Evolutionary conservation across 2,113 vertebrate genomes (phyloP), one percentile per base, ranked within the genome.

Genomic region (Pelmatolapia mariae): DNA sequence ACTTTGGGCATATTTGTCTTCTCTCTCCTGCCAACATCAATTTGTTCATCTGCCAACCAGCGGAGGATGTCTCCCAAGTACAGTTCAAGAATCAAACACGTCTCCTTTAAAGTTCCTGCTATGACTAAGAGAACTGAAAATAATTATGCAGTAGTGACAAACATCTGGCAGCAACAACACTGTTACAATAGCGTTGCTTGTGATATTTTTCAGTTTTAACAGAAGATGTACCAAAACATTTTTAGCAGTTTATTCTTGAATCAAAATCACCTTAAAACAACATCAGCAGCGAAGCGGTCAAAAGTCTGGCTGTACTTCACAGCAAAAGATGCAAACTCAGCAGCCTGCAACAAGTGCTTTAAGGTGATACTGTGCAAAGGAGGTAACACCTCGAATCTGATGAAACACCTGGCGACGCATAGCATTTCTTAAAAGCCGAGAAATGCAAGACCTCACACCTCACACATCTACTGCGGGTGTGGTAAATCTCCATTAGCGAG

Each of bases 381-480:
- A 3, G 33, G 33, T 36, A 36, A 36, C 33, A 8, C 33, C 16
- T 4, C 4, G 0, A 50, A 50, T 50, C 2, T 0, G 45, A 50
- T 8, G 16, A 50, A 50, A 50, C 45, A 50, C 16, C 47, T 50
- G 47, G 4, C 0, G 47, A 50, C 0, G 4, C 0, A 8, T 8
- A 8, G 16, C 4, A 0, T 50, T 50, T 52, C 0, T n/a, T 19
- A 5, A 52, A 53, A 53, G 10, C 5, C 0, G 6, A 56, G 11
- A 24, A 56, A 56, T 56, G 53, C 6, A 0, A 29, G 56, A 29
- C 56, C 56, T 57, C 56, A 29, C 13, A 57, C 24, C 4, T 1
- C 2, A 7, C 24, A 0, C 24, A 26, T 57, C 54, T 57, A 15
- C 54, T 57, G 54, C 7, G 0, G 54, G 12, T 8, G 24, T 26